Evolutionary conservation across 2,797 vertebrate species (phyloP), one percentile per base, ranked within the genome.

Genomic region (Danionella dracula): DNA sequence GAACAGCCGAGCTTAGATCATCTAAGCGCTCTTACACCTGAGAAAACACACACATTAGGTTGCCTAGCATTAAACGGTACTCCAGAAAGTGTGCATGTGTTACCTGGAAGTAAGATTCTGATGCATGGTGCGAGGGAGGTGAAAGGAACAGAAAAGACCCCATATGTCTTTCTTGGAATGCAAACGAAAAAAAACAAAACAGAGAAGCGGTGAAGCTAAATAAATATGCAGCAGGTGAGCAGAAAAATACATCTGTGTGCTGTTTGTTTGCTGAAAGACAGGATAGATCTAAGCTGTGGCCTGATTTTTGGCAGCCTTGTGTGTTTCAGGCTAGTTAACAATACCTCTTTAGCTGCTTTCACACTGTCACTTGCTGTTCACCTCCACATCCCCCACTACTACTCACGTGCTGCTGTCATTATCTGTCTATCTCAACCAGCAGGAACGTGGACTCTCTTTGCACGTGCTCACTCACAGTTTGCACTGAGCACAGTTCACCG

Each of bases 171-270:
- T 83, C 77, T 84, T 77, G 44, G 11, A 71, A 79, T 79, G 77
- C 81, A 84, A 67, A 78, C 82, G 73, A 81, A 87, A 78, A 79
- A 86, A 85, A 72, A 41, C n/a, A 21, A 2, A 40, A 16, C 17
- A 2, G 17, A 35, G 59, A 48, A 20, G 37, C 37, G 55, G 29
- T 72, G 78, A 76, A 82, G 75, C 79, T 1, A 83, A 79, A 85
- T 72, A 79, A 81, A 75, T 81, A 81, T 78, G 70, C 83, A 86
- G 85, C 87, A 88, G 87, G 87, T 89, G 85, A 80, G 79, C 80
- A 73, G 63, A 29, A 12, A 56, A 74, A 76, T 65, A 57, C 19
- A 17, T 50, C 51, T 57, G 45, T 35, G 8, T 34, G 44, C 27
- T 77, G 76, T 76, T 71, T 49, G 71, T 66, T 71, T 78, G 71